Percentiles rank a stretch among this genome's conserved stretches.
Evolutionary conservation across 2,888 invertebrate genomes (phyloP).

Genomic region (Acanthosepion pharaonis): DNA sequence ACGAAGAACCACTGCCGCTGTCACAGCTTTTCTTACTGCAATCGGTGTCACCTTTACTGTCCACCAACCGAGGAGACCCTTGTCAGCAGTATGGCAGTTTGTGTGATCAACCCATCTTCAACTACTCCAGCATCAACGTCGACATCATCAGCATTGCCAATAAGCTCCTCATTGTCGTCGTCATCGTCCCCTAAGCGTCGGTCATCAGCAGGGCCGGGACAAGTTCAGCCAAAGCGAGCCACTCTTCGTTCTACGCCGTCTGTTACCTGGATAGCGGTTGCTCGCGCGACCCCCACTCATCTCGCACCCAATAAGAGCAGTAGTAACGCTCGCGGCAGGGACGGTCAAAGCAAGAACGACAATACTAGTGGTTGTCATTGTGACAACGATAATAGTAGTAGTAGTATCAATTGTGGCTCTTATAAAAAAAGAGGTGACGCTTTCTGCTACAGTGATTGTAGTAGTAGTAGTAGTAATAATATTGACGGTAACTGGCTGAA

Average conservation of each 20-base stretch:
- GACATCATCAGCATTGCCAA: neutral
- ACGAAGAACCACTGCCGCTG: neutral
- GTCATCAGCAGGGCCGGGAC: conserved; percentile 33
- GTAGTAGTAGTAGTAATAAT: neutral
- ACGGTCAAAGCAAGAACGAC: neutral
- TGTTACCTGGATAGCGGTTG: neutral
- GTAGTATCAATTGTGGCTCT: neutral
- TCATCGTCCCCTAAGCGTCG: neutral
- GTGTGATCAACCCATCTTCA: neutral
- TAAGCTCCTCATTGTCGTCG: neutral
- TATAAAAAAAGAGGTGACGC: neutral
- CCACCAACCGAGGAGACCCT: neutral
- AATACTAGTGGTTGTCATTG: neutral
- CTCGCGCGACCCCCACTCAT: neutral
- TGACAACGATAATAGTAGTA: neutral
- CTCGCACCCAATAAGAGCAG: neutral
- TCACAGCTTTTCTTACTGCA: neutral
- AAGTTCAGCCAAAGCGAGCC: neutral
- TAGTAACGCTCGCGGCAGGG: neutral
- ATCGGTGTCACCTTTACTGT: neutral
- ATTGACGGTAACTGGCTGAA: neutral
- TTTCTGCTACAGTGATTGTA: neutral
- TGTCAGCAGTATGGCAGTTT: neutral
- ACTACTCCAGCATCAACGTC: neutral
- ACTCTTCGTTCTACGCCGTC: neutral